A percentile compares a stretch with the other conserved stretches of the same genome.
Conservation (phyloP, 2,113 vertebrate genomes). For the Corythornis cristatus region DNA sequence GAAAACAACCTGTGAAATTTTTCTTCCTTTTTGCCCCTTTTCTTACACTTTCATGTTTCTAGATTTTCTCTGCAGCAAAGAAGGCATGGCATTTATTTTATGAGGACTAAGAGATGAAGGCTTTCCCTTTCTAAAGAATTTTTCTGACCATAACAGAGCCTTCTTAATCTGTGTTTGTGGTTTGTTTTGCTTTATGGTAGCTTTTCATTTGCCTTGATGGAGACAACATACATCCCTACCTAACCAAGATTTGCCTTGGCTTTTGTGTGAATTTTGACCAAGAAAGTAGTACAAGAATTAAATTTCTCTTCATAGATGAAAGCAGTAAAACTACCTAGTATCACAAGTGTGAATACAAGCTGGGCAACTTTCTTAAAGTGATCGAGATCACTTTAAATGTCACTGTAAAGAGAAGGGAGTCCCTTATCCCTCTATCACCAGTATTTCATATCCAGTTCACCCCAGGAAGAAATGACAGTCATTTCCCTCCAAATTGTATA, state of each 20-base stretch:
- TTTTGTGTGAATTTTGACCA: not conserved
- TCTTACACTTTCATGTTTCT: not conserved
- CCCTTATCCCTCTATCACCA: not conserved
- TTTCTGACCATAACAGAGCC: not conserved
- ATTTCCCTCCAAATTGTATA: not conserved
- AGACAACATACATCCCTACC: not conserved
- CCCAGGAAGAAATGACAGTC: not conserved
- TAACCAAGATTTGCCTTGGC: not conserved
- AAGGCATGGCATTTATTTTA: not conserved
- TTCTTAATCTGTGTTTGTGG: not conserved
- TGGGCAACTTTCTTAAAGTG: not conserved
- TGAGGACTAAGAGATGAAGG: not conserved
- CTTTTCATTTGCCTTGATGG: not conserved
- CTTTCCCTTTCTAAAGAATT: not conserved
- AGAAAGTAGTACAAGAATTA: not conserved
- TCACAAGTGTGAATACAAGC: not conserved
- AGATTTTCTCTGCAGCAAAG: not conserved
- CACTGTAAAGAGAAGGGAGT: not conserved
- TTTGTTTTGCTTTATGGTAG: not conserved
- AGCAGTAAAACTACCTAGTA: not conserved
- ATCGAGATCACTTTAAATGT: not conserved
- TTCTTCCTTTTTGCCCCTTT: not conserved
- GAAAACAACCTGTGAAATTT: not conserved
- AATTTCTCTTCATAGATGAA: not conserved
- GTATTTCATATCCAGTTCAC: not conserved